phyloP scores from a whole-genome alignment of 2,113 vertebrate species.

The Jaculus jaculus region DNA sequence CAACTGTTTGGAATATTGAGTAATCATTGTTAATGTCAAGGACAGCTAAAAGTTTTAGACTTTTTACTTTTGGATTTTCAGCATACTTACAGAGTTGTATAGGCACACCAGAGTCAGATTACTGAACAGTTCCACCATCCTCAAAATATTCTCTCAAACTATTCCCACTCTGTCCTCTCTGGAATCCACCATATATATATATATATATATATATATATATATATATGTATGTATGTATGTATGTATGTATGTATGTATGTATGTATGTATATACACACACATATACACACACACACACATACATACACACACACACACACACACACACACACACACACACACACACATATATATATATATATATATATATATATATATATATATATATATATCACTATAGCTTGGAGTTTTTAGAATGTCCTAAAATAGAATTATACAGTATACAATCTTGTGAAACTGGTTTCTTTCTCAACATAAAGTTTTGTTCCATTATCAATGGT shows the following conservation, averaged over 20 bases:
- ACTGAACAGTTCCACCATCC: neutral
- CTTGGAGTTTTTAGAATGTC: neutral
- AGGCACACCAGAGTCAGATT: neutral
- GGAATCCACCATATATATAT: too few species aligned
- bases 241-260: too few species aligned
- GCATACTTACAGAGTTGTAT: neutral
- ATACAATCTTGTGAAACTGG: neutral
- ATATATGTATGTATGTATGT: too few species aligned
- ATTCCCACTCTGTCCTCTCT: neutral
- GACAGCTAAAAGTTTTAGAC: neutral
- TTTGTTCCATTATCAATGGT: neutral
- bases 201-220: too few species aligned
- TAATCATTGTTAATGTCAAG: neutral
- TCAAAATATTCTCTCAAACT: neutral
- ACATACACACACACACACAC: too few species aligned
- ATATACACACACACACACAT: too few species aligned
- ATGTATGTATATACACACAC: too few species aligned
- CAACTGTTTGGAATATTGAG: neutral
- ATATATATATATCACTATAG: neutral
- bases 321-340: too few species aligned
- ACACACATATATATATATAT: too few species aligned
- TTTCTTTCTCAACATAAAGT: neutral
- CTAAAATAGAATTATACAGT: neutral
- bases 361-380: too few species aligned
- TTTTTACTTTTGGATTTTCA: constrained; percentile 2